Evolutionary conservation across 2,888 invertebrate species (phyloP).

Genomic region (Capitulum mitella): DNA sequence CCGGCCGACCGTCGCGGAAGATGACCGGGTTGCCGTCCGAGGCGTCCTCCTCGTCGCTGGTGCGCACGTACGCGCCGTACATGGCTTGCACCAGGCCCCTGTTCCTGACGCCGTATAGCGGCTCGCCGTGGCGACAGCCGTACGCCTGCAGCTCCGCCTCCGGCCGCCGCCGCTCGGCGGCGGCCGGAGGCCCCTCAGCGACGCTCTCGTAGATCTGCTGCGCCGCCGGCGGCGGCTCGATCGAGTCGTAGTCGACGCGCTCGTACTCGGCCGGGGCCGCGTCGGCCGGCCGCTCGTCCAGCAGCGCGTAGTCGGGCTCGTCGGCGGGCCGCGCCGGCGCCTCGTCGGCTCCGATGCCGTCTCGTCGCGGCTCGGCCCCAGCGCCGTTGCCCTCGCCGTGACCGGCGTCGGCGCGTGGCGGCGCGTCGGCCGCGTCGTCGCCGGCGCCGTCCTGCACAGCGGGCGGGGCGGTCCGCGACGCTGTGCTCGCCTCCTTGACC

Average conservation of each 20-base stretch:
- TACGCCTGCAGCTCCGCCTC: constrained; percentile 34
- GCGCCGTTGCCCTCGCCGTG: neutral
- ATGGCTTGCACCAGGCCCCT: constrained; percentile 34
- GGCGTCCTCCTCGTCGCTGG: constrained; percentile 21
- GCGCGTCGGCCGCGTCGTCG: neutral
- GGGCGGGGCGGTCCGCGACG: neutral
- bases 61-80: constrained; percentile 34
- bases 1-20: constrained; percentile 34
- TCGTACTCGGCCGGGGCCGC: constrained; percentile 22
- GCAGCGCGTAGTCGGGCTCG: constrained; percentile 8
- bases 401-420: too few relatives aligned
- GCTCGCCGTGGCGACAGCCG: constrained; percentile 35
- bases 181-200: constrained; percentile 29
- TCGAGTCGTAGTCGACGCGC: constrained; percentile 19
- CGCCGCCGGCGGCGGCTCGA: constrained; percentile 29
- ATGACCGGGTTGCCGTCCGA: constrained; percentile 32
- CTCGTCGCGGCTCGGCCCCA: neutral
- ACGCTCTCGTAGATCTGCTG: constrained; percentile 33
- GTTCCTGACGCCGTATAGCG: constrained; percentile 36
- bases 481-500: neutral
- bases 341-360: neutral
- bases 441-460: neutral
- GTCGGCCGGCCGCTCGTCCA: too few relatives aligned
- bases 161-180: constrained; percentile 29
- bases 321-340: neutral